Evolutionary conservation across 64 coral and sea anemone species (phyloP).

Genomic region (Pocillopora verrucosa): DNA sequence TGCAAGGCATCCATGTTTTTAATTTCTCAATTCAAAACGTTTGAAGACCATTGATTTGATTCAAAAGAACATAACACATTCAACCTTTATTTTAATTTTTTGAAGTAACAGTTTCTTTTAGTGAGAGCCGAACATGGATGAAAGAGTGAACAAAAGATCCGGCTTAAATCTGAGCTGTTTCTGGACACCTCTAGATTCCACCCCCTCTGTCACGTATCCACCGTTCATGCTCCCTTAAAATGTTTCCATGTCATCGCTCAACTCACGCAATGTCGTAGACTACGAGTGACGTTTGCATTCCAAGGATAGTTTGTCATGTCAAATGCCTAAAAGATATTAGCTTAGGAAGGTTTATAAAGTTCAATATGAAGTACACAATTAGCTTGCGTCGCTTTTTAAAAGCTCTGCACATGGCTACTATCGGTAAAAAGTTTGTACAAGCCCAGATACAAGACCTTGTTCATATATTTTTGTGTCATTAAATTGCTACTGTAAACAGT

Average conservation of each 20-base stretch:
- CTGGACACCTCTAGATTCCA: too few species aligned
- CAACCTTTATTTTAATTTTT: too few species aligned
- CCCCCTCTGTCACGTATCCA: background rate
- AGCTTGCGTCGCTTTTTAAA: background rate
- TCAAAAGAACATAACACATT: too few species aligned
- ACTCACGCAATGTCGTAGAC: background rate
- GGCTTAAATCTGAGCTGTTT: too few species aligned
- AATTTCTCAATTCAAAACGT: too few species aligned
- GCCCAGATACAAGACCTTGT: background rate
- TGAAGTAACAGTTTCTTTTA: too few species aligned
- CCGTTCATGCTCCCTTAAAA: background rate
- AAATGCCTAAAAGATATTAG: background rate
- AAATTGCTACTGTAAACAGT: background rate
- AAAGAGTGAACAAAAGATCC: too few species aligned
- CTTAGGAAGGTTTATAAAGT: background rate
- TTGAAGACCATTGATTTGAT: too few species aligned
- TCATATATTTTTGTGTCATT: background rate
- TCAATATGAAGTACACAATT: background rate
- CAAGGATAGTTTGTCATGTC: conserved; percentile 7
- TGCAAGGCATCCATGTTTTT: too few species aligned
- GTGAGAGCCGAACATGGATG: too few species aligned
- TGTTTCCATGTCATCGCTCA: background rate
- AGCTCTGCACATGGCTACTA: background rate
- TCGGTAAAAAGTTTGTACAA: too few species aligned
- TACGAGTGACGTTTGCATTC: background rate